Conservation (phyloP, 2,888 invertebrate species). For the Koerneria pararmatus region DNA sequence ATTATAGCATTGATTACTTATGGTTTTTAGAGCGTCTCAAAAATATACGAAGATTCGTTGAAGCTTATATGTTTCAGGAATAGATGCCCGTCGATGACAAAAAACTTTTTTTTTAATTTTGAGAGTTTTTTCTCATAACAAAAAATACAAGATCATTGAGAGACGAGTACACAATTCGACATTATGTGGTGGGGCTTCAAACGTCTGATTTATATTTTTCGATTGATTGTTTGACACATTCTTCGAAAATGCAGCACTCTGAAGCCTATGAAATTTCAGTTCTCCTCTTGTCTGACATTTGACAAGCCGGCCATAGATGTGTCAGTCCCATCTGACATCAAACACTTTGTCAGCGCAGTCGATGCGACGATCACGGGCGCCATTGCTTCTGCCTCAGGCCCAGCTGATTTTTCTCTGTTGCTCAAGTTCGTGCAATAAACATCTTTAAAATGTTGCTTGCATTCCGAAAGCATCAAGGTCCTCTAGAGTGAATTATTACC, state of each 20-base stretch:
- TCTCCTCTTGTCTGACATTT: slow-evolving; percentile 39
- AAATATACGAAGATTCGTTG: too few species aligned
- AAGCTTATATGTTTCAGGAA: slow-evolving; percentile 17
- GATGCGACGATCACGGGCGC: slow-evolving; percentile 10
- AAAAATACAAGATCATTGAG: not conserved
- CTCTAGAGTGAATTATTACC: too few species aligned
- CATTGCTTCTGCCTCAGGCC: not conserved
- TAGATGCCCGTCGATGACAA: not conserved
- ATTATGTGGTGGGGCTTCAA: too few species aligned
- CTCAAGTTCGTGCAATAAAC: not conserved
- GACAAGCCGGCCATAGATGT: slow-evolving; percentile 26
- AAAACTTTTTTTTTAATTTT: not conserved
- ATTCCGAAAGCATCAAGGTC: too few species aligned
- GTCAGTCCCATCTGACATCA: slow-evolving; percentile 23
- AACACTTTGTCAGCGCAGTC: slow-evolving; percentile 14
- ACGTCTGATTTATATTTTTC: not conserved
- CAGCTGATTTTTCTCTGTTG: slow-evolving; percentile 11
- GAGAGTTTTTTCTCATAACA: not conserved
- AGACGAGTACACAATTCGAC: too few species aligned
- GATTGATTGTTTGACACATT: not conserved
- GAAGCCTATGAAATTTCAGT: too few species aligned
- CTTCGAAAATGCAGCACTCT: too few species aligned
- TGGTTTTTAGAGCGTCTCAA: too few species aligned
- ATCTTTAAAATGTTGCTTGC: not conserved
- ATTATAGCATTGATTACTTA: too few species aligned